Base-by-base conservation (phyloP, 37 sponge, comb jelly and placozoan genomes). In the Axinella damicornis region DNA sequence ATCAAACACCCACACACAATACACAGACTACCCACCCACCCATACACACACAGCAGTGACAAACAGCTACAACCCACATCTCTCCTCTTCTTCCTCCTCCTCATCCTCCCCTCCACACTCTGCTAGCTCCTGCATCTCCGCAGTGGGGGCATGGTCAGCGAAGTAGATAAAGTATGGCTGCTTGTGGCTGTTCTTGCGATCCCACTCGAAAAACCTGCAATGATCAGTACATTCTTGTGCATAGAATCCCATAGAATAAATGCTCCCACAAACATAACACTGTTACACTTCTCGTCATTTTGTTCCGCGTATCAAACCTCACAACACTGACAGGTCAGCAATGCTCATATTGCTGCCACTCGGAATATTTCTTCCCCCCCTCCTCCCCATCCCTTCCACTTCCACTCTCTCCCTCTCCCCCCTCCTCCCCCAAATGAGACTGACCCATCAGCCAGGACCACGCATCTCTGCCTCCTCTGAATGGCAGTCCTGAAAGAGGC, bases 381-480 rank as follows among this genome's bases (percentile, higher is more conserved):
- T 46, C 46, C 46, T 46, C 46, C 46, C 46, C 46, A 4, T 46
- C 46, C 46, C 9, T 46, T 9, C 46, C 46, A 12, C 9, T 46
- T 46, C 46, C 46, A 4, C 9, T 46, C 46, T 9, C 46, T 46
- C 46, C 46, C 46, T 46, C 46, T 9, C 46, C 9, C 46, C 9
- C 46, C 46, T 12, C n/a, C n/a, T n/a, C n/a, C n/a, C n/a, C n/a
- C n/a, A n/a, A n/a, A n/a, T n/a, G n/a, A 12, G 46, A 46, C 77
- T 77, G 53, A 95, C 85, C 96, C 96, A 35, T 96, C 94, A 11
- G 69, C 83, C 36, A 95, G 71, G 1, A 97, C 91, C 16, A 97
- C 95, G 89, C 97, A 97, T 57, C 97, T 65, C 63, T 88, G 90
- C 15, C 91, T 84, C 62, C 77, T 89, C 34, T 63, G 59, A 19